These are phyloP conservation scores for Nomada lathburiana DNA, from an alignment of 2,888 invertebrate species.

Conservation along the genomic window DNA sequence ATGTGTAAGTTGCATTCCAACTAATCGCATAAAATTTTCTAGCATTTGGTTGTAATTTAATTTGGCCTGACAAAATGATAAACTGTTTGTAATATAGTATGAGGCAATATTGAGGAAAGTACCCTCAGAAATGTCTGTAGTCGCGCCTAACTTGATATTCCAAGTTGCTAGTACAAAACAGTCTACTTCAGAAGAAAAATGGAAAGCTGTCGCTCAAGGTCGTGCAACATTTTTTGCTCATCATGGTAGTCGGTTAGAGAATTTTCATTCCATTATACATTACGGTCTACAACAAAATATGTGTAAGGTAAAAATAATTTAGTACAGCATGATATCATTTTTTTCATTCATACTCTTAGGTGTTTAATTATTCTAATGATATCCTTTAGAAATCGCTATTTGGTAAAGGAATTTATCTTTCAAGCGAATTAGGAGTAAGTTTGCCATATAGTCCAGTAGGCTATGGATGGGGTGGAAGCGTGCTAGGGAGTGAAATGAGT, in stretches of 20 bases:
- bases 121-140: conserved; percentile 84
- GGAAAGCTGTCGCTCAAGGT: conserved; percentile 86
- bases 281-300: conserved; percentile 91
- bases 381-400: conserved; percentile 79
- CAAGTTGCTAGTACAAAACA: conserved; percentile 87
- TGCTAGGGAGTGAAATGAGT: conserved; percentile 90
- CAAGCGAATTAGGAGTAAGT: conserved; percentile 90
- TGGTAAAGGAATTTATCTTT: conserved; percentile 91
- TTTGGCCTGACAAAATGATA: background rate
- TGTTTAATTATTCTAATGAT: background rate
- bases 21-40: background rate
- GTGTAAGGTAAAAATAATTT: conserved; percentile 85
- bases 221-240: conserved; percentile 89
- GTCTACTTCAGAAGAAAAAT: conserved; percentile 87
- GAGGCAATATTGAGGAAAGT: conserved; percentile 86
- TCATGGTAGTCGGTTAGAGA: conserved; percentile 92
- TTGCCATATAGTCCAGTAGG: conserved; percentile 90
- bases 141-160: conserved; percentile 89
- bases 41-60: conserved; percentile 14
- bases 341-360: background rate
- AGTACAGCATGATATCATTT: rapidly evolving
- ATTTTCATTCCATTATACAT: conserved; percentile 92
- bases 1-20: conserved; percentile 83
- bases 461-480: conserved; percentile 91
- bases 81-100: conserved; percentile 83